Evolutionary conservation across 2,113 vertebrate genomes (phyloP).

Genomic region (Beaufortia kweichowensis): DNA sequence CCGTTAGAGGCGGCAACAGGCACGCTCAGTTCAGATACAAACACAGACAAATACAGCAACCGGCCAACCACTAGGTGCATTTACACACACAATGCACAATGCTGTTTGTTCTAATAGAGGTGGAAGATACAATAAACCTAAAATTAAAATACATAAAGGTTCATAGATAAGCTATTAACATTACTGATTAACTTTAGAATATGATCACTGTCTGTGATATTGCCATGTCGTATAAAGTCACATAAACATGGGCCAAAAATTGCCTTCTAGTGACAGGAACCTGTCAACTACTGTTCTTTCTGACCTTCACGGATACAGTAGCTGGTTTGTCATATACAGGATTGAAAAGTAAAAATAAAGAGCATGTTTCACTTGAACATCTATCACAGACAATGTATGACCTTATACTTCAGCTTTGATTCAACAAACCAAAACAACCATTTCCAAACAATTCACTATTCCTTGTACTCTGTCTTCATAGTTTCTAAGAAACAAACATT

Average conservation of each 20-base stretch:
- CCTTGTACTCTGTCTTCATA: conserved; percentile 36
- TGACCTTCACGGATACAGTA: conserved; percentile 2
- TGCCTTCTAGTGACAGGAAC: background rate
- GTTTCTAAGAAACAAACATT: conserved; percentile 27
- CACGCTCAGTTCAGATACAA: conserved; percentile 72
- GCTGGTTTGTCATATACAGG: background rate
- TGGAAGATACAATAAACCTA: background rate
- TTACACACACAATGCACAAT: conserved; percentile 49
- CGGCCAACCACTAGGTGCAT: conserved; percentile 30
- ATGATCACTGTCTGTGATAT: background rate
- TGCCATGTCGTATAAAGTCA: background rate
- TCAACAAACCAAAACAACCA: conserved; percentile 35
- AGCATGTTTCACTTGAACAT: conserved; percentile 4
- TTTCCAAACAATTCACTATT: conserved; percentile 45
- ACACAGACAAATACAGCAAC: conserved; percentile 53
- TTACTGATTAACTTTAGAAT: conserved; percentile 47
- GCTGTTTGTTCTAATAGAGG: conserved; percentile 29
- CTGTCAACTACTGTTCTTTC: conserved; percentile 12
- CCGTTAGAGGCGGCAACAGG: conserved; percentile 76
- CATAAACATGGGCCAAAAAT: background rate
- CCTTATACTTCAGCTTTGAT: conserved; percentile 8
- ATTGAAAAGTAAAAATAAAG: conserved; percentile 19
- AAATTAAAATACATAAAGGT: conserved; percentile 37
- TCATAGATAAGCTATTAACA: conserved; percentile 41
- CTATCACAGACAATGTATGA: conserved; percentile 12